Percentiles rank a stretch among this genome's conserved stretches.
Conservation (phyloP, 1,140 invertebrate species). For the Ylistrum balloti region DNA sequence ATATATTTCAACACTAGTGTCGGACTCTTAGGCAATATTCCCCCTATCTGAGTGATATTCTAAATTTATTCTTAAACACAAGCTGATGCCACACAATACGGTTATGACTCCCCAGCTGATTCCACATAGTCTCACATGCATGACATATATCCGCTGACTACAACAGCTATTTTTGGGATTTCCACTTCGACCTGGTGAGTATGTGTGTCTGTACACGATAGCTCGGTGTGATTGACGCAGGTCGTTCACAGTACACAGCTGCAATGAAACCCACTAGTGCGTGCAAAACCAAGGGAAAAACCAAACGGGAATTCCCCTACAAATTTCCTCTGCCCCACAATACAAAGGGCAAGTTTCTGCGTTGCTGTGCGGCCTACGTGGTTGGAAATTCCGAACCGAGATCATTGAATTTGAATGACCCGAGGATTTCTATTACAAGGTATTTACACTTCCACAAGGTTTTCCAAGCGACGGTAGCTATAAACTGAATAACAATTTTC, state of each 20-base stretch:
- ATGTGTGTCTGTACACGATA: background rate
- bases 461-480: background rate
- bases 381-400: background rate
- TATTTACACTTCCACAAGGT: background rate
- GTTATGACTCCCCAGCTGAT: background rate
- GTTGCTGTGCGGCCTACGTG: constrained; percentile 25
- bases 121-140: too few species aligned
- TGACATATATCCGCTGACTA: background rate
- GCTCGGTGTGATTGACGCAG: background rate
- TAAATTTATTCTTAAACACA: background rate
- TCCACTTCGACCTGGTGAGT: background rate
- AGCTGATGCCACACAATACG: background rate
- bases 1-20: too few species aligned
- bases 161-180: background rate
- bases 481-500: background rate
- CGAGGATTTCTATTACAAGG: background rate
- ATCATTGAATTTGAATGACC: background rate
- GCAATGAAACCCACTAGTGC: background rate
- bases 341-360: background rate
- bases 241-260: background rate
- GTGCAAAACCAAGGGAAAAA: constrained; percentile 4
- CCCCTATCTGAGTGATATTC: background rate
- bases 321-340: background rate
- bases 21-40: background rate
- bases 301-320: background rate